Evolutionary conservation across 1,140 invertebrate species (phyloP).

Genomic region (Calephelis virginiensis): DNA sequence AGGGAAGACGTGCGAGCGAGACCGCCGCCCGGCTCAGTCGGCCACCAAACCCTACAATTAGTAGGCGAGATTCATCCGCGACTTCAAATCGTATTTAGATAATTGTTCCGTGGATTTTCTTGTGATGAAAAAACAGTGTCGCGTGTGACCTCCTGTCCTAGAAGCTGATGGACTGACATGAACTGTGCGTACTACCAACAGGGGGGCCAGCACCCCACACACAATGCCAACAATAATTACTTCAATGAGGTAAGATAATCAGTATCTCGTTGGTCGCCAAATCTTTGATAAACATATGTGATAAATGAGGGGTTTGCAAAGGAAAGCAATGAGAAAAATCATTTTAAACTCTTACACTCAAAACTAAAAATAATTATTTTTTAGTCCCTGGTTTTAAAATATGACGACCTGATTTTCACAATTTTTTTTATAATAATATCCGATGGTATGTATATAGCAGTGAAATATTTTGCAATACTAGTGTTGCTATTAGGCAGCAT

Average conservation of each 20-base stretch:
- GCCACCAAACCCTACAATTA: conserved; percentile 71
- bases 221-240: conserved; percentile 67
- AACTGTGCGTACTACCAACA: conserved; percentile 73
- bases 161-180: conserved; percentile 58
- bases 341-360: too few relatives aligned
- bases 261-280: not conserved
- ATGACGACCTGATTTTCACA: too few relatives aligned
- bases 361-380: too few relatives aligned
- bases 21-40: conserved; percentile 39
- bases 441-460: too few relatives aligned
- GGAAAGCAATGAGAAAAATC: too few relatives aligned
- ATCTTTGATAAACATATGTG: too few relatives aligned
- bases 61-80: conserved; percentile 71
- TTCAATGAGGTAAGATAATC: conserved; percentile 66
- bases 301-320: too few relatives aligned
- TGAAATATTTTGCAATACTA: too few relatives aligned
- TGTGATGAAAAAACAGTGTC: conserved; percentile 44
- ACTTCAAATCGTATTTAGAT: conserved; percentile 72
- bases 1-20: conserved; percentile 41
- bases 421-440: too few relatives aligned
- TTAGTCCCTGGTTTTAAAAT: too few relatives aligned
- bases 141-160: conserved; percentile 43
- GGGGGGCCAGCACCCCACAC: conserved; percentile 63
- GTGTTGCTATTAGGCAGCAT: too few relatives aligned
- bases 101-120: conserved; percentile 63